Base-by-base conservation (phyloP, 2,888 invertebrate species). In the Arge pagana region DNA sequence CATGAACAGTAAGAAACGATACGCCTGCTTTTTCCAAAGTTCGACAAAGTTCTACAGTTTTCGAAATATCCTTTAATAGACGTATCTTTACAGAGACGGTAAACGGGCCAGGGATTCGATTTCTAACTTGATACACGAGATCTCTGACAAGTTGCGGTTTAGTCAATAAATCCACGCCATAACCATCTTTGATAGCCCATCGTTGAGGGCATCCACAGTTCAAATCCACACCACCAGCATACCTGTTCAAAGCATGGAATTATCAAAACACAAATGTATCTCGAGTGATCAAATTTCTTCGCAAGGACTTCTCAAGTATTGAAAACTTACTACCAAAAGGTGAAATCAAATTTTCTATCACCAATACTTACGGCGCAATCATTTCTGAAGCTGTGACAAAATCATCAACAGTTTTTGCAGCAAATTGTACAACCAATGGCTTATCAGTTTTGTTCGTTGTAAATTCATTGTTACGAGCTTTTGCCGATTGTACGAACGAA, bases 151-250 rank as follows among this genome's bases (percentile, higher is more conserved):
- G 66, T 68, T 97, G 89, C 4, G 97, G 96, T 61, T 90, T 86
- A 7, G 84, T 84, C 15, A 97, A 77, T 59, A 97, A 77, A 53
- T 88, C 85, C 67, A 91, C 91, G 0, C 97, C 97, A 71, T 92
- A 89, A 3, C 94, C 94, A 70, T 93, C 90, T 60, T 89, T 85
- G 77, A 92, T 88, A 0, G 96, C 96, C 96, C 96, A 97, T 60
- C 86, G 81, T 77, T 98, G 98, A 1, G 98, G 98, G 66, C 98
- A 98, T 0, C 98, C 98, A 80, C 98, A 98, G 74, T 98, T 98
- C 26, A 98, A 79, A 79, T 98, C 98, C 2, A 96, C 89, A 4
- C 98, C 98, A 80, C 92, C 89, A 49, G 89, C 86, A 79, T 88
- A 90, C 10, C 88, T 88, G 48, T 37, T 10, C n/a, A n/a, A n/a